phyloP scores from a whole-genome alignment of 2,888 invertebrate genomes.

The Plagiodera versicolora region DNA sequence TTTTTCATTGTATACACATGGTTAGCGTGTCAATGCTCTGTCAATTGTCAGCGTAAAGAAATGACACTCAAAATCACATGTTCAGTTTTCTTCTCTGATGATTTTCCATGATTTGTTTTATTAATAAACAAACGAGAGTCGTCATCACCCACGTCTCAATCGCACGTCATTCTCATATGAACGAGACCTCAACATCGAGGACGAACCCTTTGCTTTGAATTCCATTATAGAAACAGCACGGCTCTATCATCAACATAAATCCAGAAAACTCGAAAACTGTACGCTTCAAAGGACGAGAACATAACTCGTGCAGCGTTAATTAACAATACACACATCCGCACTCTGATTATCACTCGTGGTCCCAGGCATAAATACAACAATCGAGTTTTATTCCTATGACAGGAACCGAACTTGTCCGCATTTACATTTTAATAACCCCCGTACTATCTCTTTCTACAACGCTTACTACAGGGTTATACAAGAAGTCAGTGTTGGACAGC shows the following conservation, averaged over 20 bases:
- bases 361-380: conserved; percentile 44
- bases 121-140: no score
- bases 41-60: no score
- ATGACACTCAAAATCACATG: no score
- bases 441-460: conserved; percentile 38
- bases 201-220: conserved; percentile 9
- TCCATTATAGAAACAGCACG: background rate
- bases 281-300: conserved; percentile 27
- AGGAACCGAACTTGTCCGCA: conserved; percentile 54
- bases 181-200: background rate
- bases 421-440: conserved; percentile 56
- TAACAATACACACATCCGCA: conserved; percentile 51
- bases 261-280: conserved; percentile 17
- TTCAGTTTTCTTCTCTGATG: no score
- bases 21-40: no score
- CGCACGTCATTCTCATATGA: background rate
- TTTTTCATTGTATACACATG: no score
- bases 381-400: conserved; percentile 53
- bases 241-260: conserved; percentile 7
- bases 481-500: background rate
- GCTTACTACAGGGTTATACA: background rate
- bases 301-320: conserved; percentile 44
- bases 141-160: background rate
- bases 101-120: no score
- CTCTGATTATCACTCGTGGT: conserved; percentile 49